Percentiles rank a stretch among this genome's conserved stretches.
These are phyloP conservation scores for Orchestia grillus DNA, from an alignment of 1,140 invertebrate species.

Conservation along the genomic window DNA sequence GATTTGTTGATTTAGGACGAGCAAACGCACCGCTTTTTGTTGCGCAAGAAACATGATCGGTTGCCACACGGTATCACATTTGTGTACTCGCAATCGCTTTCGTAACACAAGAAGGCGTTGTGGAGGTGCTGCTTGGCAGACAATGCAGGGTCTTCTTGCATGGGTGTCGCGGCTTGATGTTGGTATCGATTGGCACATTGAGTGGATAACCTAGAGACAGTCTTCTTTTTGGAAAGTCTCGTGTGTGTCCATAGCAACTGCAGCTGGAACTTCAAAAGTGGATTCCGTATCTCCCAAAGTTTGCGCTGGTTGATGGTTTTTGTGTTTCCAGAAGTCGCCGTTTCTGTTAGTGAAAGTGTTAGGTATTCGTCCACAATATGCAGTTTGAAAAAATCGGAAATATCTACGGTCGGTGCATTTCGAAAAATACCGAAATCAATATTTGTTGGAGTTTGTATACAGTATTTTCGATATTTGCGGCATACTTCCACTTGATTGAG, in stretches of 20 bases:
- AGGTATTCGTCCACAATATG: not conserved
- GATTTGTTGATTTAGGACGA: not conserved
- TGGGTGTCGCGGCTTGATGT: not conserved
- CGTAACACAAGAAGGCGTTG: not conserved
- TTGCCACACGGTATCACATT: not conserved
- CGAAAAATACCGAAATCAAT: too few species aligned
- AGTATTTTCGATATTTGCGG: too few species aligned
- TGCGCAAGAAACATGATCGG: not conserved
- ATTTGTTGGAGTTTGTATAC: too few species aligned
- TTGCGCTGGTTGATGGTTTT: not conserved
- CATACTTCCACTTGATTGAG: too few species aligned
- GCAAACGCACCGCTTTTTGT: not conserved
- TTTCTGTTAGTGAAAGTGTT: not conserved
- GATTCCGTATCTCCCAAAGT: not conserved
- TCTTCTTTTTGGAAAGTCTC: not conserved
- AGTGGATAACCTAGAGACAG: not conserved
- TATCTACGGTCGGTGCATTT: too few species aligned
- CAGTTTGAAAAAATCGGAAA: too few species aligned
- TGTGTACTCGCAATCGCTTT: not conserved
- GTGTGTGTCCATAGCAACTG: not conserved
- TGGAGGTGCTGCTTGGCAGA: not conserved
- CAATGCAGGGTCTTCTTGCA: not conserved
- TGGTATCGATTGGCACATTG: not conserved
- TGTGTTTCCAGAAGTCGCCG: not conserved
- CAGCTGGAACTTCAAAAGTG: not conserved